Percentiles rank a stretch among this genome's conserved stretches.
phyloP scores from a whole-genome alignment of 1,140 invertebrate genomes.

The Lepidurus arcticus region DNA sequence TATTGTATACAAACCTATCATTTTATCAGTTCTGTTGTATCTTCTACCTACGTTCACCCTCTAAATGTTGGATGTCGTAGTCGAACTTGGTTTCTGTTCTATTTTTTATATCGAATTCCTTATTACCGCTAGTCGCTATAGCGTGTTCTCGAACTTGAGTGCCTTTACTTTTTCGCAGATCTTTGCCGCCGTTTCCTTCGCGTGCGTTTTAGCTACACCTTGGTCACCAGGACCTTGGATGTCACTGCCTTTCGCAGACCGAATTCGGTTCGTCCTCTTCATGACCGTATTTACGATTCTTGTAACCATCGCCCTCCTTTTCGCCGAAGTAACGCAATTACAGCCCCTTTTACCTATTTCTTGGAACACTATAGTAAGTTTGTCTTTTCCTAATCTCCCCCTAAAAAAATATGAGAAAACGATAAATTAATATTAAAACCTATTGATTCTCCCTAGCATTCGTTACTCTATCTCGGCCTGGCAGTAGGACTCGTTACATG shows the following conservation, averaged over 20 bases:
- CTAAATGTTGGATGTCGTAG: too few species aligned
- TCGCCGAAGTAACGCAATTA: constrained; percentile 29
- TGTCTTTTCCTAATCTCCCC: neutral
- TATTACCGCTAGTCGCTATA: too few species aligned
- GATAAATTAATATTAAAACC: constrained; percentile 1
- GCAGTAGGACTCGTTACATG: constrained; percentile 28
- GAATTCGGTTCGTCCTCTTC: constrained; percentile 22
- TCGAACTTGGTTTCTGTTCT: too few species aligned
- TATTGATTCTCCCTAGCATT: constrained; percentile 22
- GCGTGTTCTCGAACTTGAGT: neutral
- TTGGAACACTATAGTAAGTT: constrained; percentile 30
- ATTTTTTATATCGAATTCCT: too few species aligned
- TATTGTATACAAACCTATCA: neutral
- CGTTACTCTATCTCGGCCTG: constrained; percentile 29
- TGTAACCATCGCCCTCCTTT: constrained; percentile 24
- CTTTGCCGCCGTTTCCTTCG: neutral
- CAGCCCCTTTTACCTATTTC: constrained; percentile 29
- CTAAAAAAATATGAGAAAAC: neutral
- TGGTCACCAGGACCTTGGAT: constrained; percentile 1
- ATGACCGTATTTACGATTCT: constrained; percentile 30
- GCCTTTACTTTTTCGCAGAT: neutral
- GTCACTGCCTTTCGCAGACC: constrained; percentile 6
- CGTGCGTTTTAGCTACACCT: constrained; percentile 12
- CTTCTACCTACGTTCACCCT: neutral
- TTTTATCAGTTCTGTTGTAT: neutral